Percentiles rank a stretch among this genome's conserved stretches.
These are phyloP conservation scores for Phrynocephalus vlangalii DNA, from an alignment of 2,797 vertebrate species.

Conservation along the genomic window DNA sequence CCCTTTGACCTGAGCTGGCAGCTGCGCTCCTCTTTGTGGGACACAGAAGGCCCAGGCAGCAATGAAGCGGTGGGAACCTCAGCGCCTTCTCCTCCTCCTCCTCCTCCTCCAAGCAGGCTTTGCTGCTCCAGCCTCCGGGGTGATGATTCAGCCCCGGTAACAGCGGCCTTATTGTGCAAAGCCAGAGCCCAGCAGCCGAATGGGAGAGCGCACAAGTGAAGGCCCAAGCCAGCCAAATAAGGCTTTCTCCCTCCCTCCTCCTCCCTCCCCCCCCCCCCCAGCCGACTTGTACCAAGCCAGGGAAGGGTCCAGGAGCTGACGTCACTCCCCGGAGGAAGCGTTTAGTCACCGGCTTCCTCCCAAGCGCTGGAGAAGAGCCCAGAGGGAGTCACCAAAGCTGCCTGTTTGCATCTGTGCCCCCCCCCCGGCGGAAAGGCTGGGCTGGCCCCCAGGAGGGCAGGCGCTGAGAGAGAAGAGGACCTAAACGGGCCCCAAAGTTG, in stretches of 20 bases:
- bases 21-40: no score
- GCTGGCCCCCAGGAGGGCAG: background rate
- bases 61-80: background rate
- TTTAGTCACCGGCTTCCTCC: slow-evolving; percentile 93
- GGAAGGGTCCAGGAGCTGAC: slow-evolving; percentile 93
- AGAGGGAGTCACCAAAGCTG: slow-evolving; percentile 66
- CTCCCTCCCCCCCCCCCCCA: no score
- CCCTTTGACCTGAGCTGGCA: no score
- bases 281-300: slow-evolving; percentile 69
- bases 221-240: slow-evolving; percentile 63
- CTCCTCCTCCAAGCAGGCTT: slow-evolving; percentile 1
- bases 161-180: slow-evolving; percentile 64
- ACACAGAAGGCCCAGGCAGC: no score
- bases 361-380: slow-evolving; percentile 78
- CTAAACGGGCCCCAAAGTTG: background rate
- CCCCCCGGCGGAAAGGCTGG: background rate
- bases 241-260: slow-evolving; percentile 32
- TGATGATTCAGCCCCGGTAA: slow-evolving; percentile 64
- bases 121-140: slow-evolving; percentile 13
- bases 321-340: slow-evolving; percentile 83
- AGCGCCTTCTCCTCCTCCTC: background rate
- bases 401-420: background rate
- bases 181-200: slow-evolving; percentile 31
- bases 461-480: background rate
- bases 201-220: slow-evolving; percentile 35